phyloP scores from a whole-genome alignment of 2,797 vertebrate genomes.

The Apodemus agrarius region DNA sequence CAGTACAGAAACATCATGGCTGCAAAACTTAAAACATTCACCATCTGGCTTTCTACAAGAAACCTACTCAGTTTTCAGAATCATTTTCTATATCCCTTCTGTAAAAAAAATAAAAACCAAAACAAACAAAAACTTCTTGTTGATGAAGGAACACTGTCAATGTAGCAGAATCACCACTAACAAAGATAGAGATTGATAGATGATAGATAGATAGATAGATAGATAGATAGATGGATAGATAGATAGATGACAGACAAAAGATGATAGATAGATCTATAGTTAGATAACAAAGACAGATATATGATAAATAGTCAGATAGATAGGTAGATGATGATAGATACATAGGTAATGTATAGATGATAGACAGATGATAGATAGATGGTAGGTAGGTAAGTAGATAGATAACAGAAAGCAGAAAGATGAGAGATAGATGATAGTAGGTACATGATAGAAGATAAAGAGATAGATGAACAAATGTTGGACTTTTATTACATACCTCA shows the following conservation, averaged over 20 bases:
- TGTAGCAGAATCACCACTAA: not conserved
- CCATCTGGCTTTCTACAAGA: not conserved
- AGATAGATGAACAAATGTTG: not conserved
- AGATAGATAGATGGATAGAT: not conserved
- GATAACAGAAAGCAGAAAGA: too few species aligned
- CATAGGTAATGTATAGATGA: too few species aligned
- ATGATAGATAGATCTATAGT: not conserved
- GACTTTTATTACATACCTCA: not conserved
- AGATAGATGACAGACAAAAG: not conserved
- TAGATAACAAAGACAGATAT: not conserved
- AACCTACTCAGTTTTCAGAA: not conserved
- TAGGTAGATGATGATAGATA: not conserved
- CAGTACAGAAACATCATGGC: not conserved
- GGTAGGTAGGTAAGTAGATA: not conserved
- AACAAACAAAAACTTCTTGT: not conserved
- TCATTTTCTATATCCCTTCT: not conserved
- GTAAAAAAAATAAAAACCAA: not conserved
- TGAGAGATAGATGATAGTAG: not conserved
- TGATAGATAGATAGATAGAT: not conserved
- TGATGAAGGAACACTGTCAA: not conserved
- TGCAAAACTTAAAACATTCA: constrained; percentile 19
- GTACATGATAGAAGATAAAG: too few species aligned
- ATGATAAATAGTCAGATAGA: not conserved
- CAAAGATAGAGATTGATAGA: not conserved
- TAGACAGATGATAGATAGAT: not conserved